Percentiles rank a stretch among this genome's conserved stretches.
These are phyloP conservation scores for Phalera bucephala DNA, from an alignment of 2,888 invertebrate genomes.

Conservation along the genomic window DNA sequence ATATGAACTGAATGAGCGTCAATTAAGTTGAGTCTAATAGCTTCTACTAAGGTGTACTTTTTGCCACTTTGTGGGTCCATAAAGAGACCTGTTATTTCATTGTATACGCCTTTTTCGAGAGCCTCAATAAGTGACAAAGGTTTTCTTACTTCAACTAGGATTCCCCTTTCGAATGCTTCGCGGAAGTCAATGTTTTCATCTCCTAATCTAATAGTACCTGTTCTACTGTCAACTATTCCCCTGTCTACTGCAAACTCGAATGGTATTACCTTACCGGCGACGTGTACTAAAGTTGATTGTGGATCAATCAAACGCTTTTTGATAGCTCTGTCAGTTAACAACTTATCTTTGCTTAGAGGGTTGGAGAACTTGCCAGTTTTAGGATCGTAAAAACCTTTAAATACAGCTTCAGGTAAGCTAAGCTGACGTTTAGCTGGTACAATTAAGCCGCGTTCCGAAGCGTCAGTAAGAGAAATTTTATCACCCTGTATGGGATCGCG, in stretches of 20 bases:
- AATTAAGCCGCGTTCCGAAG: slow-evolving; percentile 91
- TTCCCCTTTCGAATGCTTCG: slow-evolving; percentile 92
- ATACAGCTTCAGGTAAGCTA: slow-evolving; percentile 94
- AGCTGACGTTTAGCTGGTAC: slow-evolving; percentile 92
- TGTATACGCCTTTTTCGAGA: slow-evolving; percentile 90
- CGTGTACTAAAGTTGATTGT: slow-evolving; percentile 92
- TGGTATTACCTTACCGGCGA: slow-evolving; percentile 91
- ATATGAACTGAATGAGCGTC: slow-evolving; percentile 93
- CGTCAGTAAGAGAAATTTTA: slow-evolving; percentile 91
- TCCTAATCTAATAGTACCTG: slow-evolving; percentile 86
- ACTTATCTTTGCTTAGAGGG: slow-evolving; percentile 89
- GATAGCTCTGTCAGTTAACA: slow-evolving; percentile 92
- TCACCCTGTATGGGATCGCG: slow-evolving; percentile 89
- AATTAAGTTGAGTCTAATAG: slow-evolving; percentile 90
- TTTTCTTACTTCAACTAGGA: slow-evolving; percentile 90
- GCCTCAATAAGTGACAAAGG: slow-evolving; percentile 93
- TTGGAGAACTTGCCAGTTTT: slow-evolving; percentile 92
- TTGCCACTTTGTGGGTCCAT: slow-evolving; percentile 91
- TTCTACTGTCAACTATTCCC: slow-evolving; percentile 89
- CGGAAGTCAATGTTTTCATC: slow-evolving; percentile 89
- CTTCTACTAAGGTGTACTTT: slow-evolving; percentile 90
- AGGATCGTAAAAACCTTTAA: slow-evolving; percentile 94
- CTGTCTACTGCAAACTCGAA: slow-evolving; percentile 92
- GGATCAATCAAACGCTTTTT: slow-evolving; percentile 92
- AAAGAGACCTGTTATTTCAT: slow-evolving; percentile 90